These are phyloP conservation scores for Lamellibrachia luymesi DNA, from an alignment of 1,140 invertebrate genomes.

Conservation along the genomic window DNA sequence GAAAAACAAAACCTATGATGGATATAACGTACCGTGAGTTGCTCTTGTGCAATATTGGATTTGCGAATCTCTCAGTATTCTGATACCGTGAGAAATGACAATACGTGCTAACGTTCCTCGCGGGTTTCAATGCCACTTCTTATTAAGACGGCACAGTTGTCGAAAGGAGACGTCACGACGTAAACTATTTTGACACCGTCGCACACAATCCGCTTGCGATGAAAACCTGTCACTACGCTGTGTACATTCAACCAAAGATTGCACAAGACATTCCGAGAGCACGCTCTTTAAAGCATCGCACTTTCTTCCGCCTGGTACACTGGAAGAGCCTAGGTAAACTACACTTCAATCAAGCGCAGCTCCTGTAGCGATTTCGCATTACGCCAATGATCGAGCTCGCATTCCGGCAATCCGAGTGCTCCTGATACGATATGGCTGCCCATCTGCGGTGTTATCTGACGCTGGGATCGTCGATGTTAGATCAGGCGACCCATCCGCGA, in stretches of 20 bases:
- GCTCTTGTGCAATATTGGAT: too few relatives aligned
- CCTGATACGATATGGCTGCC: background rate
- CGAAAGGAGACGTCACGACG: too few relatives aligned
- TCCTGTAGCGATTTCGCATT: background rate
- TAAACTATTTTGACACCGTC: background rate
- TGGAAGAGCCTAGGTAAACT: background rate
- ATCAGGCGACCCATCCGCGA: background rate
- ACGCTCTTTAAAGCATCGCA: background rate
- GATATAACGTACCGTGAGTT: too few relatives aligned
- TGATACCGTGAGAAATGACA: too few relatives aligned
- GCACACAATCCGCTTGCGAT: background rate
- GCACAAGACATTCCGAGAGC: background rate
- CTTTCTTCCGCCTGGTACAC: background rate
- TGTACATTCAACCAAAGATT: background rate
- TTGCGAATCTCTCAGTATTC: too few relatives aligned
- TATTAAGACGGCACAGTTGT: background rate
- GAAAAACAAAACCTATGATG: too few relatives aligned
- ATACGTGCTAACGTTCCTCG: too few relatives aligned
- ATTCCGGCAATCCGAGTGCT: background rate
- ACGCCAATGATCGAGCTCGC: background rate
- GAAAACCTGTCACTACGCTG: background rate
- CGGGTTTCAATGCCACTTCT: too few relatives aligned
- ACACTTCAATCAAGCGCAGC: background rate
- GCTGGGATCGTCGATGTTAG: background rate
- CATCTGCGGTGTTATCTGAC: background rate